Evolutionary conservation across 2,888 invertebrate genomes (phyloP).

Genomic region (Noctua janthe): DNA sequence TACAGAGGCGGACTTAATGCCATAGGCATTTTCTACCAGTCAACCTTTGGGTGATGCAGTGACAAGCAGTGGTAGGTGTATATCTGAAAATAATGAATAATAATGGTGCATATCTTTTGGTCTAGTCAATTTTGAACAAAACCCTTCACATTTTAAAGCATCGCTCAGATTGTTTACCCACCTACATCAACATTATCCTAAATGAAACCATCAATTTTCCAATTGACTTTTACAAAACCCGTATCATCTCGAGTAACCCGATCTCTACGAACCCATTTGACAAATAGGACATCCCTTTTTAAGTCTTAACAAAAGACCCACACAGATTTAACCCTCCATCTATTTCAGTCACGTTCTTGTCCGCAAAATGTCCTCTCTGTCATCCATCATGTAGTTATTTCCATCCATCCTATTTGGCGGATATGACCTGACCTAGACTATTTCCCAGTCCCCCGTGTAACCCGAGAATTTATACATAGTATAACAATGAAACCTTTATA

Average conservation of each 20-base stretch:
- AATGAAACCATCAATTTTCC: constrained; percentile 19
- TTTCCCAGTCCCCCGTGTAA: constrained; percentile 47
- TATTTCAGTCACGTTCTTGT: constrained; percentile 49
- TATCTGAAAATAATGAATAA: no score
- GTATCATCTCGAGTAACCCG: constrained; percentile 7
- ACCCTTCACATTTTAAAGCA: constrained; percentile 10
- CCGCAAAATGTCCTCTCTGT: constrained; percentile 22
- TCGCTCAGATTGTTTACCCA: constrained; percentile 17
- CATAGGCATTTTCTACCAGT: no score
- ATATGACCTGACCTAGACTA: constrained; percentile 57
- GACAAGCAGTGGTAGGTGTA: no score
- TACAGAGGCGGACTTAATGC: no score
- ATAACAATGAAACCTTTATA: constrained; percentile 41
- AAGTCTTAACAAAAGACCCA: constrained; percentile 26
- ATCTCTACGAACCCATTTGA: constrained; percentile 18
- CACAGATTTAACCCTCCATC: constrained; percentile 31
- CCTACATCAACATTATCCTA: constrained; percentile 4
- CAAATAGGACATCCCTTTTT: constrained; percentile 35
- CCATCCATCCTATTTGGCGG: constrained; percentile 56
- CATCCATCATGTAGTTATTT: constrained; percentile 63
- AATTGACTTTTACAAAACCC: constrained; percentile 23
- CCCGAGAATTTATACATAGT: constrained; percentile 47
- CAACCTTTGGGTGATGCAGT: no score
- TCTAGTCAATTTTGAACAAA: not conserved
- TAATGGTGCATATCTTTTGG: no score